Conservation (phyloP, 64 coral and sea anemone species). For the Actinia equina region DNA sequence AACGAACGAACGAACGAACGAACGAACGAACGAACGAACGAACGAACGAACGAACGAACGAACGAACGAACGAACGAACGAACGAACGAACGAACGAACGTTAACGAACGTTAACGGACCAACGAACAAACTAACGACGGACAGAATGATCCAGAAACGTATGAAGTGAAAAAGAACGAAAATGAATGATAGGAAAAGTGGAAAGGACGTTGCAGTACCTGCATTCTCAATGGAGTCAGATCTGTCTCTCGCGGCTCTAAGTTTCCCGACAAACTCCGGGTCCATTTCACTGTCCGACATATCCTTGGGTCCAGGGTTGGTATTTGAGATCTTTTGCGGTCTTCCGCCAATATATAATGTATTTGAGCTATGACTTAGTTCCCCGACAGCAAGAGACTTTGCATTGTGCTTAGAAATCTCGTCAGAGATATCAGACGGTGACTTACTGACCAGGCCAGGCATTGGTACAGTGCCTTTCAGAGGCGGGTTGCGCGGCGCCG, state of each 20-base stretch:
- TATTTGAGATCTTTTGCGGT: conserved; percentile 51
- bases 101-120: too few relatives aligned
- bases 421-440: conserved; percentile 59
- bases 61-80: too few relatives aligned
- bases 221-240: not conserved
- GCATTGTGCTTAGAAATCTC: conserved; percentile 94
- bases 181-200: not conserved
- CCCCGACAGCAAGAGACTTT: conserved; percentile 80
- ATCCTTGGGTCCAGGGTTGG: conserved; percentile 1
- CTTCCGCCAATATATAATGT: conserved; percentile 72
- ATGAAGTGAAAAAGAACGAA: not conserved
- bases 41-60: too few relatives aligned
- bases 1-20: too few relatives aligned
- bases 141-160: not conserved
- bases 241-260: not conserved
- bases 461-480: conserved; percentile 81
- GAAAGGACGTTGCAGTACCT: not conserved
- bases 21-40: too few relatives aligned
- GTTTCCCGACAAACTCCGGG: not conserved
- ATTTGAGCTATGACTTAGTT: conserved; percentile 66
- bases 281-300: not conserved
- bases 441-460: conserved; percentile 70
- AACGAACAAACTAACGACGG: too few relatives aligned
- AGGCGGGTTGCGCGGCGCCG: conserved; percentile 23
- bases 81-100: too few relatives aligned